Conservation (phyloP, 53 echinoderm and acorn worm genomes). For the Antedon mediterranea region DNA sequence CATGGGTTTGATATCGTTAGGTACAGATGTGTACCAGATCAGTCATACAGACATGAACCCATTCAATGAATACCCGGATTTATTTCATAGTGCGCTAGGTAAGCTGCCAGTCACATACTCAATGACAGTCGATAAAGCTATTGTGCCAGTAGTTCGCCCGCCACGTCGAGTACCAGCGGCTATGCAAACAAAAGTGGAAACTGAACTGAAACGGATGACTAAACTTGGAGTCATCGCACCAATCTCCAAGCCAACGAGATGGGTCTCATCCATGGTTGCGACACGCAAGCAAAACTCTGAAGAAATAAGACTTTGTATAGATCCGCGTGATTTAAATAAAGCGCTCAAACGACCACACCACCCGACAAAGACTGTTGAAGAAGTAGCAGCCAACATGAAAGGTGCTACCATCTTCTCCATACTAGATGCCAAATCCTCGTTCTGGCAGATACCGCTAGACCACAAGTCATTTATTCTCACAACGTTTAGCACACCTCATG, state of each 20-base stretch:
- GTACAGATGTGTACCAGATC: too few species aligned
- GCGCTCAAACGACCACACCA: too few species aligned
- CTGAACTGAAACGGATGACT: constrained; percentile 13
- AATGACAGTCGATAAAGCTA: constrained; percentile 2
- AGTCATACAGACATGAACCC: too few species aligned
- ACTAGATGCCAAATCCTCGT: background rate
- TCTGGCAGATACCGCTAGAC: too few species aligned
- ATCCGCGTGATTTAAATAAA: constrained; percentile 20
- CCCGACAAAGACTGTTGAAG: too few species aligned
- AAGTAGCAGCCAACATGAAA: too few species aligned
- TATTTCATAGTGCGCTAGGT: constrained; percentile 10
- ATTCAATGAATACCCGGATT: constrained; percentile 2
- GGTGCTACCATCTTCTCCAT: background rate
- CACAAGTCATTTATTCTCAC: too few species aligned
- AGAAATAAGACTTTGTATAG: constrained; percentile 32
- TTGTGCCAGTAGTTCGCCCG: constrained; percentile 12
- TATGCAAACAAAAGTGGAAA: constrained; percentile 14
- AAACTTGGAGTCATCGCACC: constrained; percentile 12
- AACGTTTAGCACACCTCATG: too few species aligned
- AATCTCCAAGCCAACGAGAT: constrained; percentile 25
- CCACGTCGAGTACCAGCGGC: constrained; percentile 14
- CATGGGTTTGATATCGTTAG: too few species aligned
- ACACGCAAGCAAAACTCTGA: constrained; percentile 26
- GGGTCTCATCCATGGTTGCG: constrained; percentile 37
- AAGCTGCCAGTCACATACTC: constrained; percentile 10